phyloP scores from a whole-genome alignment of 2,113 vertebrate genomes.

The Anoplopoma fimbria region DNA sequence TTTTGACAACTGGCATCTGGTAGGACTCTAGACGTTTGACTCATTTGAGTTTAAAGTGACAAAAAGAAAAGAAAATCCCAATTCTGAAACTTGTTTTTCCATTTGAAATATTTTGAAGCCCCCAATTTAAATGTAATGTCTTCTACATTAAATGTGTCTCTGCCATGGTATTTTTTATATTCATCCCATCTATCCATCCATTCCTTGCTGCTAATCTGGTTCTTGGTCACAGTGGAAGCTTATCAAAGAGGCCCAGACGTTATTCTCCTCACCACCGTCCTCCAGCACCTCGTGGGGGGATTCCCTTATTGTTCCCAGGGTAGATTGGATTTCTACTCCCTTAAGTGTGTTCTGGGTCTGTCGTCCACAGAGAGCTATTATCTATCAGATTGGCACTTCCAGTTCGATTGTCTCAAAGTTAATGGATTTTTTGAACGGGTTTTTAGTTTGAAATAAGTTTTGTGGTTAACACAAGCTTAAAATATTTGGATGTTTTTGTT shows the following conservation, averaged over 20 bases:
- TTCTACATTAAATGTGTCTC: not conserved
- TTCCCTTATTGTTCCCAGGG: not conserved
- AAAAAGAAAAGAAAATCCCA: not conserved
- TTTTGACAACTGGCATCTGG: not conserved
- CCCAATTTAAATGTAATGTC: not conserved
- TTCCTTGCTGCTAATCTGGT: not conserved
- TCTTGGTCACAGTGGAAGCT: not conserved
- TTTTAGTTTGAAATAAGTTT: not conserved
- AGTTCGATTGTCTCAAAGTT: not conserved
- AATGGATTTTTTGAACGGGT: not conserved
- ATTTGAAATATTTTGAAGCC: not conserved
- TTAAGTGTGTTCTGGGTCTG: not conserved
- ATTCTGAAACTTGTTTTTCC: not conserved
- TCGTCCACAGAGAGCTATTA: slow-evolving; percentile 2
- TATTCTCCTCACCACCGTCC: not conserved
- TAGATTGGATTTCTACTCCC: not conserved
- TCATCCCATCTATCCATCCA: not conserved
- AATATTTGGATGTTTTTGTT: not conserved
- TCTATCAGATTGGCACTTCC: not conserved
- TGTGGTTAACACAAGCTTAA: not conserved
- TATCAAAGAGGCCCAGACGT: slow-evolving; percentile 15
- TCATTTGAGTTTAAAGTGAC: not conserved
- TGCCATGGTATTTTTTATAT: not conserved
- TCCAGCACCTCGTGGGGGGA: not conserved
- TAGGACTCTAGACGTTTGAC: not conserved